Conservation (phyloP, 1,140 invertebrate species). For the Pachypeltis micranthus region DNA sequence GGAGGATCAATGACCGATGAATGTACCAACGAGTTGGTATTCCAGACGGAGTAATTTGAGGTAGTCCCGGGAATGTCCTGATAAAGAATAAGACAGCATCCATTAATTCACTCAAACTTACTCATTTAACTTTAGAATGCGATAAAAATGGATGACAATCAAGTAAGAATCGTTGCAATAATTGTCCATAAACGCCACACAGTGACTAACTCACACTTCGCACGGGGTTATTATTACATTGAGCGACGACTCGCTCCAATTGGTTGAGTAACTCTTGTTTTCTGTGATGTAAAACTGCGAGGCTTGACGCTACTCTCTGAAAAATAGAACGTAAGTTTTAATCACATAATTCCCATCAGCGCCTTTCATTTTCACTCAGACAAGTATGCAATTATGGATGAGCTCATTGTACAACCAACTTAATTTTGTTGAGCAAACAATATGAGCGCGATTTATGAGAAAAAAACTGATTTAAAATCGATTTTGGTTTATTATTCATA, state of each 20-base stretch:
- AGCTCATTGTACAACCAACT: too few relatives aligned
- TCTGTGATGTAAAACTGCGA: slow-evolving; percentile 49
- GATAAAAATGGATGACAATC: too few relatives aligned
- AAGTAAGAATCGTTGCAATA: neutral
- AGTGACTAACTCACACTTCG: slow-evolving; percentile 15
- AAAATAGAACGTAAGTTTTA: slow-evolving; percentile 12
- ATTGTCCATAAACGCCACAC: neutral
- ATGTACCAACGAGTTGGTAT: slow-evolving; percentile 5
- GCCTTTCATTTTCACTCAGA: too few relatives aligned
- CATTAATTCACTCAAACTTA: too few relatives aligned
- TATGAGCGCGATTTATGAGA: too few relatives aligned
- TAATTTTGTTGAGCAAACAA: too few relatives aligned
- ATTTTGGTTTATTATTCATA: too few relatives aligned
- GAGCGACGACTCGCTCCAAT: slow-evolving; percentile 47
- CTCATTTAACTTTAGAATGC: neutral
- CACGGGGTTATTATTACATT: slow-evolving; percentile 24
- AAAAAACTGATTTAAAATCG: too few relatives aligned
- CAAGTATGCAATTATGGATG: too few relatives aligned
- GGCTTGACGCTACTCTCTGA: slow-evolving; percentile 39
- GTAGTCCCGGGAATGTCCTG: slow-evolving; percentile 24
- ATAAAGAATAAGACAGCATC: neutral
- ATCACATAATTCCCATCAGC: too few relatives aligned
- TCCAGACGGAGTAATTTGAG: slow-evolving; percentile 36
- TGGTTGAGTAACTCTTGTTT: slow-evolving; percentile 54
- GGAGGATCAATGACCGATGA: neutral